Evolutionary conservation across 2,888 invertebrate species (phyloP).

Genomic region (Chymomyza procnemis): DNA sequence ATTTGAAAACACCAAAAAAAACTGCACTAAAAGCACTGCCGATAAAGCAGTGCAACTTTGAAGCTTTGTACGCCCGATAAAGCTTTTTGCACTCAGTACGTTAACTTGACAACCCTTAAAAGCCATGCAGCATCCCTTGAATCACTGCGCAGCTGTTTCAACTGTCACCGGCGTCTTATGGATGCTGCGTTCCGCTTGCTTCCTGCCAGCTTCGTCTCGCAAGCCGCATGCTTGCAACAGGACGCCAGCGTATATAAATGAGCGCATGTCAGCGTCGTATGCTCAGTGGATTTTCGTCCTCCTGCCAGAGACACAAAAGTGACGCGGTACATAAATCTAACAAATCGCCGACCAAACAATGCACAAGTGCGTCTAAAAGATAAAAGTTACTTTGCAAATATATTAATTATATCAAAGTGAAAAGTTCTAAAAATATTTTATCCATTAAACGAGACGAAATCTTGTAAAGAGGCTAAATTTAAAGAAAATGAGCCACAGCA

Average conservation of each 20-base stretch:
- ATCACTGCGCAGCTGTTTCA: constrained; percentile 44
- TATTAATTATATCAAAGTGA: background rate
- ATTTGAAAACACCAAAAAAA: background rate
- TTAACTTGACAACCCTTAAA: background rate
- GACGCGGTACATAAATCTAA: constrained; percentile 1
- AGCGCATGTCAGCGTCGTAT: constrained; percentile 23
- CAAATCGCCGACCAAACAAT: constrained; percentile 12
- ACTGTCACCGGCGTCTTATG: constrained; percentile 64
- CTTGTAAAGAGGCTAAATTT: constrained; percentile 40
- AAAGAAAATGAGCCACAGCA: background rate
- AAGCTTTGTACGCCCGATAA: background rate
- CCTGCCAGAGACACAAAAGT: constrained; percentile 8
- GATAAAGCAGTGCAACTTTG: background rate
- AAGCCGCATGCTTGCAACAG: constrained; percentile 50
- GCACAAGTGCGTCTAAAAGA: constrained; percentile 32
- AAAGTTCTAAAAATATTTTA: constrained; percentile 1
- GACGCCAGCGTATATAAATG: constrained; percentile 51
- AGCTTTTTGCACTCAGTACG: background rate
- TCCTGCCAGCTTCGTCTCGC: constrained; percentile 2
- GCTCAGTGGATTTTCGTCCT: constrained; percentile 52
- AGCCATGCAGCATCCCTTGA: background rate
- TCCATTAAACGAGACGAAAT: constrained; percentile 3
- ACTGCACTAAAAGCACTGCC: background rate
- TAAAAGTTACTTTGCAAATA: no score
- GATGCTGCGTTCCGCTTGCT: constrained; percentile 38